Base-by-base conservation (phyloP, 2,113 vertebrate species). In the Chamaea fasciata region DNA sequence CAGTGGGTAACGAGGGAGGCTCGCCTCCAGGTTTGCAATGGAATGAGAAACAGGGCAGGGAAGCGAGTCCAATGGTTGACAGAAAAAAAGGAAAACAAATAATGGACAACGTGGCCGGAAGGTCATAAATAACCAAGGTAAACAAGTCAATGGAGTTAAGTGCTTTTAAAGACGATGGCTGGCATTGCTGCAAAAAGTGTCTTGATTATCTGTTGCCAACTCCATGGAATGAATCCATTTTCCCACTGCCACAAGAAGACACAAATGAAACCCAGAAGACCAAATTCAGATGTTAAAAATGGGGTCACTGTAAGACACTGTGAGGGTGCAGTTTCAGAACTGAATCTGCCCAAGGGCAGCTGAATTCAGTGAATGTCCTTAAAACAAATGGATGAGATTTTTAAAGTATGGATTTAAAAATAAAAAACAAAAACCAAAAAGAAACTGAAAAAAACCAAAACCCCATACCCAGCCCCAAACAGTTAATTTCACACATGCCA, bases 111-210 rank as follows among this genome's bases (percentile, higher is more conserved):
- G 5, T 15, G 53, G 91, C 91, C 89, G 60, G 39, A 81, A 92
- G 62, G 79, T 74, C 94, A 93, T 63, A 90, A 93, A 90, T 85
- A 93, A 92, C 63, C 60, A 90, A 4, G 62, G 84, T 93, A 94
- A 91, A 95, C 80, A 74, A 76, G 31, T 70, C 59, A 80, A 49
- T 7, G 81, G 85, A 41, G 42, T 77, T 86, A 92, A 96, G 92
- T 95, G 94, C 95, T 96, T 95, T 84, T 55, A 89, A 79, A 89
- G 75, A 65, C 0, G 6, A 82, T 37, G 59, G 69, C 88, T 94
- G 79, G 90, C 90, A 93, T 55, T 74, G 76, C 94, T 94, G 87
- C 91, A 71, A 35, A 71, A 82, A 22, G 14, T 26, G 23, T 86
- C 60, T 85, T 52, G 71, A 88, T 86, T 39, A 89, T 91, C 89